Evolutionary conservation across 2,797 vertebrate genomes (phyloP).

Genomic region (Rhabdomys pumilio): DNA sequence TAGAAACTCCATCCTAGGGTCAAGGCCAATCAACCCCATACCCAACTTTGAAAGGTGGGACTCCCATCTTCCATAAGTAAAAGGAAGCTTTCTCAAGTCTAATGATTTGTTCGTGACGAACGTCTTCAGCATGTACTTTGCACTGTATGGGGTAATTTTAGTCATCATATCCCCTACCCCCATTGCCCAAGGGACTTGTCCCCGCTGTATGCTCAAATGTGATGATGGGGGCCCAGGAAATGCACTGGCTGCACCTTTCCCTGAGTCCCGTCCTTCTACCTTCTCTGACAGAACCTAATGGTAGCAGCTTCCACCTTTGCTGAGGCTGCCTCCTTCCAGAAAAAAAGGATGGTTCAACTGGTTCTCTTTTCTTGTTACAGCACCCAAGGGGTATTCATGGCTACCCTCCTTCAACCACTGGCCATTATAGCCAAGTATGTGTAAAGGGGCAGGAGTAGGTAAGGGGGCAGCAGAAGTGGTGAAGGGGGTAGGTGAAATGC

Average conservation of each 20-base stretch:
- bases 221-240: rapidly evolving
- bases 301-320: background rate
- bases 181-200: background rate
- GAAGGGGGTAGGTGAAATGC: background rate
- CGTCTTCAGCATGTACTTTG: rapidly evolving
- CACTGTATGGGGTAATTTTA: background rate
- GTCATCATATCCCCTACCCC: background rate
- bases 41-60: background rate
- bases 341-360: too few species aligned
- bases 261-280: too few species aligned
- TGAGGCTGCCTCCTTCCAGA: background rate
- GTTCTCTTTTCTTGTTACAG: background rate
- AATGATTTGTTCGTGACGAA: background rate
- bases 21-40: rapidly evolving
- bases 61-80: background rate
- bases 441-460: background rate
- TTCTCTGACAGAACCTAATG: background rate
- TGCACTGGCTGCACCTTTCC: rapidly evolving
- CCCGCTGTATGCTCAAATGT: background rate
- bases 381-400: background rate
- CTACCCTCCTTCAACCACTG: too few species aligned
- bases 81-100: rapidly evolving
- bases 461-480: background rate
- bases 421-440: background rate
- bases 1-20: background rate